A percentile compares a stretch with the other conserved stretches of the same genome.
Evolutionary conservation across 30 jellyfish, hydroid and myxozoan species (phyloP).

Genomic region (Cassiopea andromeda): DNA sequence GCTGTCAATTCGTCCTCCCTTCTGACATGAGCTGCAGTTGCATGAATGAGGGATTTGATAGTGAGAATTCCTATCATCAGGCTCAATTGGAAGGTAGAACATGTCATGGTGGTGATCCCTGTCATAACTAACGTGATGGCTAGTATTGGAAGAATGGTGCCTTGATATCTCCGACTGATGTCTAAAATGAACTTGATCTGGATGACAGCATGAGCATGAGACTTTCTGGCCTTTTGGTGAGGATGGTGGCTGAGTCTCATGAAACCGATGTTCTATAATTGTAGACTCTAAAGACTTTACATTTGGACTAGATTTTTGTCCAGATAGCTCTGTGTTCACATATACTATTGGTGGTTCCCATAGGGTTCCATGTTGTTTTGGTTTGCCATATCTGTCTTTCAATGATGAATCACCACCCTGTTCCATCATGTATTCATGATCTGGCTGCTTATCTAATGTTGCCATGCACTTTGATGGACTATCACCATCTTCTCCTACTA

Average conservation of each 20-base stretch:
- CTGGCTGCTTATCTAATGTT: constrained; percentile 24
- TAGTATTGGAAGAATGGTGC: constrained; percentile 40
- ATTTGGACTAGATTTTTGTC: constrained; percentile 41
- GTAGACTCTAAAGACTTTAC: constrained; percentile 20
- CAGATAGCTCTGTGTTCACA: constrained; percentile 54
- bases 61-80: constrained; percentile 52
- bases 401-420: constrained; percentile 27
- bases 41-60: constrained; percentile 54
- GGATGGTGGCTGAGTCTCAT: constrained; percentile 39
- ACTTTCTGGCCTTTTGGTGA: constrained; percentile 60
- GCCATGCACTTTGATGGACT: constrained; percentile 1
- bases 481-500: constrained; percentile 30
- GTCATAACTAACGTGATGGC: constrained; percentile 51
- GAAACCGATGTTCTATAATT: constrained; percentile 37
- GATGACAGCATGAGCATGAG: constrained; percentile 65
- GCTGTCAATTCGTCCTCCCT: constrained; percentile 58
- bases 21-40: constrained; percentile 69
- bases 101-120: constrained; percentile 64
- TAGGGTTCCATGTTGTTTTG: constrained; percentile 80
- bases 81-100: constrained; percentile 58
- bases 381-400: constrained; percentile 60
- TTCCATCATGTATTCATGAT: constrained; percentile 38
- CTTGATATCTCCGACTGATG: constrained; percentile 34
- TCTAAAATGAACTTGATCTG: constrained; percentile 42
- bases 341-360: constrained; percentile 86